A percentile compares a stretch with the other conserved stretches of the same genome.
phyloP scores from a whole-genome alignment of 1,140 invertebrate genomes.

The Sarcophaga peregrina region DNA sequence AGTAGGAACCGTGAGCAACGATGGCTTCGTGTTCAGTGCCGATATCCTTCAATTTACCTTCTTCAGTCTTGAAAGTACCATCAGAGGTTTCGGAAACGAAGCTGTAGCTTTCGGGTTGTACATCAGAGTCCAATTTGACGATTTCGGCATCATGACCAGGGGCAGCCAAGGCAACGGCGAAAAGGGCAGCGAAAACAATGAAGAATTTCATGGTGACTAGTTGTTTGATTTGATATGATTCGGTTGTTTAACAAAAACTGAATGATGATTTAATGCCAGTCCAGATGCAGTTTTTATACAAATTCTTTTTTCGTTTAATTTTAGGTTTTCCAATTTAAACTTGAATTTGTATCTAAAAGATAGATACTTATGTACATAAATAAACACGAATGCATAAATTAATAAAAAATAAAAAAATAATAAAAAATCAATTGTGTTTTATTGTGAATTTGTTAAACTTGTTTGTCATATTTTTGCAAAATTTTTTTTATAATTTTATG shows the following conservation, averaged over 20 bases:
- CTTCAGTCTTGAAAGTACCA: constrained; percentile 66
- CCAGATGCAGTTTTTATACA: not conserved
- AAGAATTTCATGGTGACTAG: constrained; percentile 47
- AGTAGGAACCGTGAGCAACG: constrained; percentile 46
- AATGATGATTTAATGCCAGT: not conserved
- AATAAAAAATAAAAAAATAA: too few species aligned
- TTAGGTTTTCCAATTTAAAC: too few species aligned
- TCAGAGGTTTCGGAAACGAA: constrained; percentile 72
- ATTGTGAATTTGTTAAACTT: too few species aligned
- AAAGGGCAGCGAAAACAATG: constrained; percentile 45
- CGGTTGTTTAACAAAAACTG: not conserved
- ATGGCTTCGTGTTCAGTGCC: constrained; percentile 46
- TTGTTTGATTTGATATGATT: not conserved
- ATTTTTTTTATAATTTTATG: too few species aligned
- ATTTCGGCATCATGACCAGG: constrained; percentile 38
- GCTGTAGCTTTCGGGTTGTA: constrained; percentile 42
- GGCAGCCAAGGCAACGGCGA: constrained; percentile 45
- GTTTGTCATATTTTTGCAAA: too few species aligned
- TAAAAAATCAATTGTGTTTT: too few species aligned
- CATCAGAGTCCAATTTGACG: constrained; percentile 43
- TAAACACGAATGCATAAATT: too few species aligned
- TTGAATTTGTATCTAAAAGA: too few species aligned
- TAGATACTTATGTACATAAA: too few species aligned
- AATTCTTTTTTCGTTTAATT: not conserved
- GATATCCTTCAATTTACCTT: constrained; percentile 38